phyloP scores from a whole-genome alignment of 2,797 vertebrate species.

The Hapalemur alaotrensis region DNA sequence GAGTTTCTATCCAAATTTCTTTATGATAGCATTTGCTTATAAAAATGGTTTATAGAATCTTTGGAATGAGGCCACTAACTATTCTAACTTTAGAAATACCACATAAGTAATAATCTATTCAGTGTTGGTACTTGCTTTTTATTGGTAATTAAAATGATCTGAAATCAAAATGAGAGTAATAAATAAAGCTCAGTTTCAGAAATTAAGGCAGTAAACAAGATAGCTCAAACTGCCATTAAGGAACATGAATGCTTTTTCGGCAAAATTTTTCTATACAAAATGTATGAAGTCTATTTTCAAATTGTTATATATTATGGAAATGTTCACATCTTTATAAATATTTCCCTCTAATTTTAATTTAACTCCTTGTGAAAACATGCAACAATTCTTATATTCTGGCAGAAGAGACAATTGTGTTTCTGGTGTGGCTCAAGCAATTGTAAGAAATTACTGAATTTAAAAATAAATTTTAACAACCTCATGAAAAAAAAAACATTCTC shows the following conservation, averaged over 20 bases:
- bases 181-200: conserved; percentile 67
- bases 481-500: background rate
- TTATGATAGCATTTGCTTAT: conserved; percentile 60
- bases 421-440: background rate
- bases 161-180: conserved; percentile 67
- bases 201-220: conserved; percentile 49
- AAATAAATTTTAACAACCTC: no score
- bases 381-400: background rate
- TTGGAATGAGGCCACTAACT: conserved; percentile 57
- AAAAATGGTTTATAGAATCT: conserved; percentile 58
- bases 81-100: conserved; percentile 60
- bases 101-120: conserved; percentile 42
- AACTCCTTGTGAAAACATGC: background rate
- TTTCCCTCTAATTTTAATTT: conserved; percentile 32
- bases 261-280: conserved; percentile 41
- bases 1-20: conserved; percentile 19
- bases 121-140: conserved; percentile 66
- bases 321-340: conserved; percentile 27
- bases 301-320: conserved; percentile 41
- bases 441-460: background rate
- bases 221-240: conserved; percentile 41
- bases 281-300: conserved; percentile 20
- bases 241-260: background rate
- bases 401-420: background rate
- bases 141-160: conserved; percentile 74